Conservation (phyloP, 2,113 vertebrate species). For the Ursus arctos region DNA sequence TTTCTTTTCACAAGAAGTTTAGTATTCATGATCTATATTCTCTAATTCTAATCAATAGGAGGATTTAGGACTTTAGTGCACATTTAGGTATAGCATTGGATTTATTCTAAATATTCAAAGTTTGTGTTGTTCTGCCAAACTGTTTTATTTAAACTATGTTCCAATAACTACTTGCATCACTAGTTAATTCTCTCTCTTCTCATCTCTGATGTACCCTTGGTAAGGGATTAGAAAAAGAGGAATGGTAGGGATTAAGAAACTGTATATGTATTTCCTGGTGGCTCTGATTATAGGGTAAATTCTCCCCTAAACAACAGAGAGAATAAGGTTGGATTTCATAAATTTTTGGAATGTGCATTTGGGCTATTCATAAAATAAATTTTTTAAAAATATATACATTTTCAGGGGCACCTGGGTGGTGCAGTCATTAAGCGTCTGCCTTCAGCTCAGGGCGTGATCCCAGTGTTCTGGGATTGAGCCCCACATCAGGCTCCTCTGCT, state of each 20-base stretch:
- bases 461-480: too few relatives aligned
- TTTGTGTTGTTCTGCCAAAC: neutral
- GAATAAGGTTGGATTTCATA: neutral
- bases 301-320: neutral
- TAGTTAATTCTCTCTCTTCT: neutral
- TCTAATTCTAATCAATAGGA: neutral
- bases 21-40: neutral
- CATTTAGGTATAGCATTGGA: neutral
- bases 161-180: neutral
- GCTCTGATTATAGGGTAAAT: neutral
- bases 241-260: neutral
- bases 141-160: neutral
- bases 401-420: neutral
- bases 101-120: neutral
- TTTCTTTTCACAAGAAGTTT: neutral
- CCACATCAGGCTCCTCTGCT: too few relatives aligned
- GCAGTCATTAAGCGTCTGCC: too few relatives aligned
- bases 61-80: neutral
- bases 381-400: neutral
- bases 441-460: too few relatives aligned
- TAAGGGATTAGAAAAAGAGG: neutral
- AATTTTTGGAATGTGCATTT: constrained; percentile 15
- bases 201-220: neutral
- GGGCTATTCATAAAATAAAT: constrained; percentile 14
- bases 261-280: neutral